phyloP scores from a whole-genome alignment of 2,888 invertebrate genomes.

The Thelaira solivaga region DNA sequence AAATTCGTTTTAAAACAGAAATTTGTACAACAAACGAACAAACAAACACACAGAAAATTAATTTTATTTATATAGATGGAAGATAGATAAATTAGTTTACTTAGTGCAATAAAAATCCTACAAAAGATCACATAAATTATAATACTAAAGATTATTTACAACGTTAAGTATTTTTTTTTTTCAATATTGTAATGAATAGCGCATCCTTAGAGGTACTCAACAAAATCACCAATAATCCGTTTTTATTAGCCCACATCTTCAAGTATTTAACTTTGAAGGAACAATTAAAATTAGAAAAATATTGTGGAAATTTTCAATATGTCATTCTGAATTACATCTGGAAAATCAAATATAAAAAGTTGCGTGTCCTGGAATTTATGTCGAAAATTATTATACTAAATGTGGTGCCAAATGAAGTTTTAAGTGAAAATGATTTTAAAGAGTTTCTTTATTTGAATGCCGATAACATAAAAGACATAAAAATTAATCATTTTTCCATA shows the following conservation, averaged over 20 bases:
- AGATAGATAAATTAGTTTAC: too few relatives aligned
- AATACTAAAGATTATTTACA: too few relatives aligned
- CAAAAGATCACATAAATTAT: too few relatives aligned
- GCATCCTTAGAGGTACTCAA: not conserved
- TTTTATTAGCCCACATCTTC: constrained; percentile 21
- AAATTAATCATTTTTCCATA: constrained; percentile 25
- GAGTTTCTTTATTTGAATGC: constrained; percentile 17
- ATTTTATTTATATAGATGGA: too few relatives aligned
- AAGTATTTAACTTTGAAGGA: constrained; percentile 20
- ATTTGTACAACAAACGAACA: too few relatives aligned
- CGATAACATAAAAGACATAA: constrained; percentile 1
- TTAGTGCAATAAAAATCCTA: too few relatives aligned
- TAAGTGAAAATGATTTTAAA: not conserved
- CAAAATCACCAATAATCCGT: constrained; percentile 4
- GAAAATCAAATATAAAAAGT: constrained; percentile 7
- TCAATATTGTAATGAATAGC: not conserved
- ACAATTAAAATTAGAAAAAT: not conserved
- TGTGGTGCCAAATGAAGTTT: constrained; percentile 2
- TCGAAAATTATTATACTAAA: constrained; percentile 11
- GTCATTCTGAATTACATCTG: constrained; percentile 18
- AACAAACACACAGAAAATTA: too few relatives aligned
- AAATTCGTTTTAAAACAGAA: too few relatives aligned
- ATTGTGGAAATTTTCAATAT: constrained; percentile 8
- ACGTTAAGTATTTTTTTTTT: too few relatives aligned
- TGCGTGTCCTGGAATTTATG: constrained; percentile 26